These are phyloP conservation scores for Lucinisca nassula DNA, from an alignment of 2,888 invertebrate species.

Conservation along the genomic window DNA sequence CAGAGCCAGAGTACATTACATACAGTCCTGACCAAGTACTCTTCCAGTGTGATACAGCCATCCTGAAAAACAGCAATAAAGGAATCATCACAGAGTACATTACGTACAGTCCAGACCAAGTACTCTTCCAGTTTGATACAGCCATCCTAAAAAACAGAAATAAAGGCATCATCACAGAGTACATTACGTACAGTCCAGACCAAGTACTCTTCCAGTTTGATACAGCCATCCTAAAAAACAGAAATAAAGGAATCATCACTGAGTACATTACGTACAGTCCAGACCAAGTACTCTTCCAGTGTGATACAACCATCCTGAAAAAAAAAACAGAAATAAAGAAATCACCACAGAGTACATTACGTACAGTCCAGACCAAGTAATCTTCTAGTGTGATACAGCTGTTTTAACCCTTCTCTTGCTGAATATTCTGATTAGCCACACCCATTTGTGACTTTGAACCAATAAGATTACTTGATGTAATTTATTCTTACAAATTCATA, in stretches of 20 bases:
- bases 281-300: constrained; percentile 95
- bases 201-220: constrained; percentile 94
- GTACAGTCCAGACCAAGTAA: constrained; percentile 96
- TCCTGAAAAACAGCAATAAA: too few species aligned
- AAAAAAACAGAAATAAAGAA: too few species aligned
- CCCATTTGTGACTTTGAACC: too few species aligned
- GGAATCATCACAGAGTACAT: constrained; percentile 88
- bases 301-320: constrained; percentile 84
- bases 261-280: constrained; percentile 92
- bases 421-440: too few species aligned
- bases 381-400: too few species aligned
- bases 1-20: constrained; percentile 90
- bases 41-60: constrained; percentile 90
- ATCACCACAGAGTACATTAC: constrained; percentile 89
- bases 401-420: too few species aligned
- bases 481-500: too few species aligned
- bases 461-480: too few species aligned
- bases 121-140: constrained; percentile 93
- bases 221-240: not conserved
- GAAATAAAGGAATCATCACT: constrained; percentile 87
- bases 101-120: constrained; percentile 95
- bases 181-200: constrained; percentile 94
- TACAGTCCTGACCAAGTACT: constrained; percentile 96
- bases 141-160: too few species aligned
- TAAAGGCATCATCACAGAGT: constrained; percentile 87